These are phyloP conservation scores for Dugesia japonica DNA, from an alignment of 2,888 invertebrate species.

Conservation along the genomic window DNA sequence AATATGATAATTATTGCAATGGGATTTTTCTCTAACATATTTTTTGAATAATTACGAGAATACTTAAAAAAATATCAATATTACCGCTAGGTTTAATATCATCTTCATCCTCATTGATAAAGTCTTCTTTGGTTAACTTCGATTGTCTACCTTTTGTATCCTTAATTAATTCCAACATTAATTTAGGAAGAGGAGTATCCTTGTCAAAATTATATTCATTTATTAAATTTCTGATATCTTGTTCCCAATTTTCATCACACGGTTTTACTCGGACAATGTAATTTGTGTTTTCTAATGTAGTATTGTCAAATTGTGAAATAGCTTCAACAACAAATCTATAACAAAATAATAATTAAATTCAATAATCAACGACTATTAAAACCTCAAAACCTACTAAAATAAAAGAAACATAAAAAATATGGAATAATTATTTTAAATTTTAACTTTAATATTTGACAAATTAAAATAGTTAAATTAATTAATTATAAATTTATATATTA, in stretches of 20 bases:
- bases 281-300: not conserved
- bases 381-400: no score
- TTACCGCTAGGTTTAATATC: not conserved
- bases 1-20: no score
- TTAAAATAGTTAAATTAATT: no score
- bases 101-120: slow-evolving; percentile 3
- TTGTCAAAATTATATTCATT: not conserved
- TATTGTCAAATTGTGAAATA: not conserved
- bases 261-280: not conserved
- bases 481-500: no score
- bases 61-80: no score
- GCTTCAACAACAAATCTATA: not conserved
- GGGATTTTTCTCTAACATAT: no score
- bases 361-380: no score
- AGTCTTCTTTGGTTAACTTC: not conserved
- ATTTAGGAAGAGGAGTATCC: not conserved
- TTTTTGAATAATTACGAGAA: no score
- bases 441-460: no score
- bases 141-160: not conserved
- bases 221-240: not conserved
- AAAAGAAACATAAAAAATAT: no score
- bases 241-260: not conserved
- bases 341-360: no score
- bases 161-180: not conserved
- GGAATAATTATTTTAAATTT: no score